Evolutionary conservation across 2,888 invertebrate species (phyloP).

Genomic region (Bellardia pandia): DNA sequence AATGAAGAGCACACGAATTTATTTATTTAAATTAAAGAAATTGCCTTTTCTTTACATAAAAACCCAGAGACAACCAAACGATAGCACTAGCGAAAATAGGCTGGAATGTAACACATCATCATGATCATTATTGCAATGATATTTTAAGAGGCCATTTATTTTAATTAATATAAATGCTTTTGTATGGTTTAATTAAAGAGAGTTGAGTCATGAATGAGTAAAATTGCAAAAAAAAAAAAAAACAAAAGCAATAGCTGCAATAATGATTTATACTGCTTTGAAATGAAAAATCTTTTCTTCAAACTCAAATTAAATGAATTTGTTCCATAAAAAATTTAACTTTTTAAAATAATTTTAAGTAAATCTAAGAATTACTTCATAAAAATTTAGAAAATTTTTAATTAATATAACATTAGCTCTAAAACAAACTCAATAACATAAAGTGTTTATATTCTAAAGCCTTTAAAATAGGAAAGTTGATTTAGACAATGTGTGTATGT

Average conservation of each 20-base stretch:
- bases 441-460: too few species aligned
- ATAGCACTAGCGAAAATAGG: conserved; percentile 9
- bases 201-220: conserved; percentile 4
- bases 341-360: too few species aligned
- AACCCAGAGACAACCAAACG: background rate
- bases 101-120: background rate
- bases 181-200: conserved; percentile 33
- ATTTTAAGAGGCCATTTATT: conserved; percentile 53
- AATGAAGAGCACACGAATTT: background rate
- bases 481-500: too few species aligned
- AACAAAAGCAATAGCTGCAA: background rate
- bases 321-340: too few species aligned
- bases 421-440: too few species aligned
- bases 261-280: too few species aligned
- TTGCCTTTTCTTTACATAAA: background rate
- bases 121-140: background rate
- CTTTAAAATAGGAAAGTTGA: too few species aligned
- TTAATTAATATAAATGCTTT: conserved; percentile 55
- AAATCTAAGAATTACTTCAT: too few species aligned
- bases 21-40: conserved; percentile 28
- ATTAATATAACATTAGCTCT: too few species aligned
- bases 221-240: background rate
- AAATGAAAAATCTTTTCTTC: too few species aligned
- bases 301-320: too few species aligned
- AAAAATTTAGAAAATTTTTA: too few species aligned